Evolutionary conservation across 2,888 invertebrate genomes (phyloP), one percentile per base, ranked within the genome.

Genomic region (Belgica antarctica): DNA sequence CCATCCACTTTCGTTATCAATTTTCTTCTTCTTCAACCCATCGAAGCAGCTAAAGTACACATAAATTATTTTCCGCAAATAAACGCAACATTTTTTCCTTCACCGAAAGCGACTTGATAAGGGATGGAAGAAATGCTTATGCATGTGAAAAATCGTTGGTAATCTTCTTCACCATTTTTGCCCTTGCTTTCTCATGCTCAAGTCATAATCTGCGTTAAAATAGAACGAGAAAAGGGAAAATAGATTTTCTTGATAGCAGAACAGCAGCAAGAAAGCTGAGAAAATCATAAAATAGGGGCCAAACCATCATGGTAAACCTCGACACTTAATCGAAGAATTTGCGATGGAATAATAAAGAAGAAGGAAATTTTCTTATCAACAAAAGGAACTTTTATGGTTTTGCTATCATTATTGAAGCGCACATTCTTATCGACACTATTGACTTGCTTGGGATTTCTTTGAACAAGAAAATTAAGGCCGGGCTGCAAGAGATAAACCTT

Each of bases 41-140:
- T 59, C 59, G 25, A n/a, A 25, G 25, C 65, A 24, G 25, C 46
- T 65, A 65, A 65, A 65, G 65, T 28, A 41, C 28, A 65, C 65
- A 65, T 65, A 65, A 65, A 65, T 65, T 65, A 65, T 65, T 65
- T 59, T 59, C 59, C 59, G 59, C 59, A 59, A 59, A 59, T 59
- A 59, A 59, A 59, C 59, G 27, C 59, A 59, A 25, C 59, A 59
- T 24, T 25, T 41, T 15, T 41, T 15, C n/a, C 15, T 15, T 41
- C 41, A 2, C 2, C n/a, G 41, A n/a, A 8, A 22, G 4, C 12
- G 59, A 59, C n/a, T n/a, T 25, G 27, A 27, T 24, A 59, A 59
- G 25, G 27, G 25, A 25, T 12, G 1, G 59, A 52, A 59, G 27
- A 27, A 59, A 19, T 59, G 59, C 59, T 59, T 59, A 59, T 27